A percentile compares a stretch with the other conserved stretches of the same genome.
phyloP scores from a whole-genome alignment of 2,888 invertebrate genomes.

The Drosophila pegasa region DNA sequence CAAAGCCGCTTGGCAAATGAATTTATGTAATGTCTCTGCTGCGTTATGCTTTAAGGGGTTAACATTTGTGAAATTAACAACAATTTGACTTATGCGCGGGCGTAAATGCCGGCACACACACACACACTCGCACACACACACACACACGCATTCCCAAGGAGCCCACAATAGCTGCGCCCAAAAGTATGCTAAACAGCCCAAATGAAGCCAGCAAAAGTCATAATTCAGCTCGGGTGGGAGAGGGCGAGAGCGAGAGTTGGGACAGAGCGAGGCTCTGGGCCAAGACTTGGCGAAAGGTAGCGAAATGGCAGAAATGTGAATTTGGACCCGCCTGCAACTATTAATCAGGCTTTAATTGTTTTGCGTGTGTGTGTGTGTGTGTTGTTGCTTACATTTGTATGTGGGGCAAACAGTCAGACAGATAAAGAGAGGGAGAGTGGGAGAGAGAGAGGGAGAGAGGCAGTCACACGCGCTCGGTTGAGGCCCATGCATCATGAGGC shows the following conservation, averaged over 20 bases:
- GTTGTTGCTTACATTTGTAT: constrained; percentile 53
- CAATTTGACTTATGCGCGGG: constrained; percentile 78
- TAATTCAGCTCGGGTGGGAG: constrained; percentile 58
- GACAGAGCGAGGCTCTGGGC: neutral
- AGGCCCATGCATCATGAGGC: constrained; percentile 77
- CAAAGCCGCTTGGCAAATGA: constrained; percentile 54
- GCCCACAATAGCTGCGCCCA: constrained; percentile 56
- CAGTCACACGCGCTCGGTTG: constrained; percentile 51
- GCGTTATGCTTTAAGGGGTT: constrained; percentile 68
- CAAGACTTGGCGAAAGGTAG: constrained; percentile 74
- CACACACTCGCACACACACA: neutral
- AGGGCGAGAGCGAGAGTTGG: neutral
- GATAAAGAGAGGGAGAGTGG: constrained; percentile 19
- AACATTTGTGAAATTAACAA: constrained; percentile 76
- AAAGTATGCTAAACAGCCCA: constrained; percentile 76
- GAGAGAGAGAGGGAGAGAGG: neutral
- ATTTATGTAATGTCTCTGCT: constrained; percentile 73
- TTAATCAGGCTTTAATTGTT: constrained; percentile 81
- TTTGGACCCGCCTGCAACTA: constrained; percentile 72
- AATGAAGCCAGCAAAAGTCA: constrained; percentile 74
- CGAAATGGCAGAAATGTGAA: constrained; percentile 61
- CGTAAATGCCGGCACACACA: constrained; percentile 29
- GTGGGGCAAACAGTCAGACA: constrained; percentile 34
- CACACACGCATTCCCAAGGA: constrained; percentile 8
- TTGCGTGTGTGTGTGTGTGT: constrained; percentile 39